Conservation (phyloP, 2,888 invertebrate genomes). For the Agrochola litura region DNA sequence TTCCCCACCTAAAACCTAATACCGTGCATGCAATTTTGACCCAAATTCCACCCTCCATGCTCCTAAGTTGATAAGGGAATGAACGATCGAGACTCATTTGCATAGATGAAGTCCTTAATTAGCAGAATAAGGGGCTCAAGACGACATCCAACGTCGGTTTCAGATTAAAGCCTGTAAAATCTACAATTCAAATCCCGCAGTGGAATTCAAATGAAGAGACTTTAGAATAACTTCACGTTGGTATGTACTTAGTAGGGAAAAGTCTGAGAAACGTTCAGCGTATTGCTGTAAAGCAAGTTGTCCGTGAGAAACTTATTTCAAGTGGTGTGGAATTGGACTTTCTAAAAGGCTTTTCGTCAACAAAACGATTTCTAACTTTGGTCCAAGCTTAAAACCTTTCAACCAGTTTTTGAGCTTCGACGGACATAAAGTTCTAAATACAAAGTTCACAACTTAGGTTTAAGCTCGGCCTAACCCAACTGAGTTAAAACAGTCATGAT, state of each 20-base stretch:
- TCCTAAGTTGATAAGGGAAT: slow-evolving; percentile 23
- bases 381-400: background rate
- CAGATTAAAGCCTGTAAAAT: slow-evolving; percentile 88
- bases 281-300: slow-evolving; percentile 13
- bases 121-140: slow-evolving; percentile 78
- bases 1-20: background rate
- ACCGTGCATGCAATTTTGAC: slow-evolving; percentile 24
- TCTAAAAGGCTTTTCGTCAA: background rate
- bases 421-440: background rate
- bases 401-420: background rate
- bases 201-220: slow-evolving; percentile 82
- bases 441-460: background rate
- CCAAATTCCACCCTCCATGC: slow-evolving; percentile 6
- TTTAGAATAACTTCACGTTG: slow-evolving; percentile 44
- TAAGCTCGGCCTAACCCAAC: background rate
- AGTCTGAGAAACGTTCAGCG: slow-evolving; percentile 22
- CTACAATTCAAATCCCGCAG: slow-evolving; percentile 87
- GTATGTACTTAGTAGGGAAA: slow-evolving; percentile 13
- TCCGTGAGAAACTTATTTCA: background rate
- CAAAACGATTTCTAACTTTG: background rate
- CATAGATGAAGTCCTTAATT: slow-evolving; percentile 79
- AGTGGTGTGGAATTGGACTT: background rate
- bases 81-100: slow-evolving; percentile 27
- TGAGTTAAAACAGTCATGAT: too few species aligned
- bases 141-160: slow-evolving; percentile 80